A percentile compares a stretch with the other conserved stretches of the same genome.
These are phyloP conservation scores for Lota lota DNA, from an alignment of 2,113 vertebrate genomes.

Conservation along the genomic window DNA sequence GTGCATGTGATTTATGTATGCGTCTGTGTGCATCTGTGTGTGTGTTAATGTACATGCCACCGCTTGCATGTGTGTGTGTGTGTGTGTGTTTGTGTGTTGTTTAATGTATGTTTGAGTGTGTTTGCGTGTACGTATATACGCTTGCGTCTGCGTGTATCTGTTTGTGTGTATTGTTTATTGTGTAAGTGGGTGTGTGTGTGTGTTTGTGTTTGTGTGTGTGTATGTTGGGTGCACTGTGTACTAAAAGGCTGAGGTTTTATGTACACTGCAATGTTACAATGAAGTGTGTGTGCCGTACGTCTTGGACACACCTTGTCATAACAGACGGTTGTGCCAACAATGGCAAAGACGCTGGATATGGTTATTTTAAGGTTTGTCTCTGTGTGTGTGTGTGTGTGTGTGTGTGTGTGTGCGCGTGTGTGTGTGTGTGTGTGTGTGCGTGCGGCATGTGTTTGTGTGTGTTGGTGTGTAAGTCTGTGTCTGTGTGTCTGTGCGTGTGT, in stretches of 20 bases:
- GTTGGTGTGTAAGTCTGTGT: too few species aligned
- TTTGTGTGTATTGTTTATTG: background rate
- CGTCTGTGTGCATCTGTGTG: background rate
- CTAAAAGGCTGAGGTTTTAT: too few species aligned
- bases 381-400: too few species aligned
- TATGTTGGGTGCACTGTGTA: too few species aligned
- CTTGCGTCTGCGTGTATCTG: background rate
- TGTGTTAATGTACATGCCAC: background rate
- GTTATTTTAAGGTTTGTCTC: constrained; percentile 58
- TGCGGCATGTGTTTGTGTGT: too few species aligned
- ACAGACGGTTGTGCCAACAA: constrained; percentile 42
- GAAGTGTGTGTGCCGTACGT: constrained; percentile 10
- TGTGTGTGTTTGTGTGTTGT: background rate
- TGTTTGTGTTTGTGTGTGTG: constrained; percentile 10
- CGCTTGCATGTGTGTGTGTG: background rate
- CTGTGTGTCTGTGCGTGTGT: constrained; percentile 5
- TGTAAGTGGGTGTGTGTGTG: background rate
- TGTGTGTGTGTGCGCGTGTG: too few species aligned
- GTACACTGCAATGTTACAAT: too few species aligned
- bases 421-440: too few species aligned
- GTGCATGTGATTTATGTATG: background rate
- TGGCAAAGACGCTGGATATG: constrained; percentile 21
- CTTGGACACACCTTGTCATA: constrained; percentile 63
- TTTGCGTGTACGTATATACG: background rate
- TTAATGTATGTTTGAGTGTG: background rate